Evolutionary conservation across 2,797 vertebrate genomes (phyloP).

Genomic region (Apodemus agrarius): DNA sequence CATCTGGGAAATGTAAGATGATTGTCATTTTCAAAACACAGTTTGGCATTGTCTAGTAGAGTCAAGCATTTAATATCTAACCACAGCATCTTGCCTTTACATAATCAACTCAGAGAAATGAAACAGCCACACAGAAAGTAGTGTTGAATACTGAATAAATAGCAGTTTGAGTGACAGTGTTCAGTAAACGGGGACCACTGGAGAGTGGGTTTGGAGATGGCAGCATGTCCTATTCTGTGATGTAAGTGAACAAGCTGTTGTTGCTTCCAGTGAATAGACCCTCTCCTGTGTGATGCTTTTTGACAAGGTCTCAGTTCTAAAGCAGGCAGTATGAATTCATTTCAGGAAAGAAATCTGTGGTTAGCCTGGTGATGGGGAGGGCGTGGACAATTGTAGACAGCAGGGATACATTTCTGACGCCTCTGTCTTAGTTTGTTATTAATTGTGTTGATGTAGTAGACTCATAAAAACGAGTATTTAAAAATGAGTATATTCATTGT

Average conservation of each 20-base stretch:
- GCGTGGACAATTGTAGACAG: neutral
- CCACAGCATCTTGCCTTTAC: neutral
- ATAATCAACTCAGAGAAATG: neutral
- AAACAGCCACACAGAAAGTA: neutral
- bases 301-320: constrained; percentile 22
- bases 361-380: neutral
- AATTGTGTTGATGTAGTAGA: neutral
- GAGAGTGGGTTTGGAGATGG: neutral
- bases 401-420: neutral
- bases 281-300: neutral
- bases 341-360: constrained; percentile 8
- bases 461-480: neutral
- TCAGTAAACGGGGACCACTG: neutral
- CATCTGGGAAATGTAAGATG: neutral
- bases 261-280: neutral
- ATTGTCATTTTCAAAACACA: neutral
- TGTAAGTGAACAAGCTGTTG: neutral
- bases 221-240: neutral
- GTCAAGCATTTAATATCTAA: neutral
- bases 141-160: neutral
- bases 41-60: neutral
- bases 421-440: neutral
- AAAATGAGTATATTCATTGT: constrained; percentile 1
- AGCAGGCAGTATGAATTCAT: neutral
- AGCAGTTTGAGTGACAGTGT: neutral